Percentiles rank a stretch among this genome's conserved stretches.
Evolutionary conservation across 2,113 vertebrate species (phyloP).

Genomic region (Vidua chalybeata): DNA sequence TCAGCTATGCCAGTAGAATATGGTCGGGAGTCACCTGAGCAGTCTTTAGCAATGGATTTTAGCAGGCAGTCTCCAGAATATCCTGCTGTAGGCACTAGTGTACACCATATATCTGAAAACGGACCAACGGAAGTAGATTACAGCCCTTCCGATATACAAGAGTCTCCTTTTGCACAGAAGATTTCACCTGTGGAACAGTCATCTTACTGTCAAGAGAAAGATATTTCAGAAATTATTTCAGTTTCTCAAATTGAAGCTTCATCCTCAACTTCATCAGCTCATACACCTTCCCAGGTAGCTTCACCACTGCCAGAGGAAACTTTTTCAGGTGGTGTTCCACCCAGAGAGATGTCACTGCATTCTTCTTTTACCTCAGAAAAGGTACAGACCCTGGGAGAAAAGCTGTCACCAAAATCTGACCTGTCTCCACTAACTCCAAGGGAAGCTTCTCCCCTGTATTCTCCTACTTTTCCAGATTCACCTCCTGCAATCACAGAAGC

Average conservation of each 20-base stretch:
- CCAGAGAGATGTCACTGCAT: constrained; percentile 80
- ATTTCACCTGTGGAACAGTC: constrained; percentile 77
- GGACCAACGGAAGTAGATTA: constrained; percentile 94
- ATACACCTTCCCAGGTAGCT: constrained; percentile 88
- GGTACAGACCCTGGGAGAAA: constrained; percentile 74
- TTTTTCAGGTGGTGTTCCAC: constrained; percentile 73
- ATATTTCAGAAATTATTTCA: constrained; percentile 82
- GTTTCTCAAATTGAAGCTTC: constrained; percentile 91
- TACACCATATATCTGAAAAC: constrained; percentile 88
- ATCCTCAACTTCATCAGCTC: constrained; percentile 90
- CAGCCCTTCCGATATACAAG: constrained; percentile 83
- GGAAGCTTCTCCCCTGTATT: constrained; percentile 78
- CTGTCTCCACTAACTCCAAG: constrained; percentile 81
- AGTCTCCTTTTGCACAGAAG: constrained; percentile 73
- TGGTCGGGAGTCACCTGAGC: constrained; percentile 90
- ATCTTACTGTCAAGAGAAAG: constrained; percentile 81
- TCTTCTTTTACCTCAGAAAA: constrained; percentile 84
- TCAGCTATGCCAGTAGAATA: constrained; percentile 89
- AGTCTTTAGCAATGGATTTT: constrained; percentile 92
- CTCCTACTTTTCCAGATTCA: constrained; percentile 74
- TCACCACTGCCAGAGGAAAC: constrained; percentile 81
- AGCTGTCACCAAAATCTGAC: constrained; percentile 77
- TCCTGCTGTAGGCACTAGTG: constrained; percentile 64
- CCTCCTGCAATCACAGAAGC: constrained; percentile 42
- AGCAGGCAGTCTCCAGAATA: constrained; percentile 94